Percentiles rank a stretch among this genome's conserved stretches.
phyloP scores from a whole-genome alignment of 2,113 vertebrate genomes.

The Calypte anna region DNA sequence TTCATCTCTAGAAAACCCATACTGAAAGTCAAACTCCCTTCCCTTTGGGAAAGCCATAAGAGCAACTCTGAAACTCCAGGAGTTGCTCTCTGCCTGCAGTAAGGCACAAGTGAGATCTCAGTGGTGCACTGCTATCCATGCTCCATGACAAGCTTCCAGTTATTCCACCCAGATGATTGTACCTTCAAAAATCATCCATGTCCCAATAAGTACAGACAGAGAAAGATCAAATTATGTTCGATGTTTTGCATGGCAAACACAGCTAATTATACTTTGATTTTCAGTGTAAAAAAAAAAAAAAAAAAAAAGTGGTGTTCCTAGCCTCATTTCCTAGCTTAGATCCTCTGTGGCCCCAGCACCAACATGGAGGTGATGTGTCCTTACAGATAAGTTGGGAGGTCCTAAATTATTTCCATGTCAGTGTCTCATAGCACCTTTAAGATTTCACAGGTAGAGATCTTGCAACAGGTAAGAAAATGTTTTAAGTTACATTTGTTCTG shows the following conservation, averaged over 20 bases:
- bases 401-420: neutral
- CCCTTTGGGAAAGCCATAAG: neutral
- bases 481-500: neutral
- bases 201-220: neutral
- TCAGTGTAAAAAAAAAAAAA: neutral
- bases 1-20: neutral
- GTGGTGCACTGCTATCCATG: rapidly evolving
- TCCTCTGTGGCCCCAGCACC: neutral
- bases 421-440: neutral
- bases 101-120: neutral
- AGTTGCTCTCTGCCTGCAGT: neutral
- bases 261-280: neutral
- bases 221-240: neutral
- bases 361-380: neutral
- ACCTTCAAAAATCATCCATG: neutral
- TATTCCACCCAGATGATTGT: neutral
- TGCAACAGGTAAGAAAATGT: neutral
- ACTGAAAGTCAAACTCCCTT: neutral
- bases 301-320: rapidly evolving
- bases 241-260: neutral
- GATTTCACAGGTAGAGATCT: neutral
- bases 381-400: neutral
- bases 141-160: neutral
- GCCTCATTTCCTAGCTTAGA: neutral
- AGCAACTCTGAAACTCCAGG: neutral